Evolutionary conservation across 1,140 invertebrate genomes (phyloP), one percentile per base, ranked within the genome.

Genomic region (Drosophila pseudoobscura): DNA sequence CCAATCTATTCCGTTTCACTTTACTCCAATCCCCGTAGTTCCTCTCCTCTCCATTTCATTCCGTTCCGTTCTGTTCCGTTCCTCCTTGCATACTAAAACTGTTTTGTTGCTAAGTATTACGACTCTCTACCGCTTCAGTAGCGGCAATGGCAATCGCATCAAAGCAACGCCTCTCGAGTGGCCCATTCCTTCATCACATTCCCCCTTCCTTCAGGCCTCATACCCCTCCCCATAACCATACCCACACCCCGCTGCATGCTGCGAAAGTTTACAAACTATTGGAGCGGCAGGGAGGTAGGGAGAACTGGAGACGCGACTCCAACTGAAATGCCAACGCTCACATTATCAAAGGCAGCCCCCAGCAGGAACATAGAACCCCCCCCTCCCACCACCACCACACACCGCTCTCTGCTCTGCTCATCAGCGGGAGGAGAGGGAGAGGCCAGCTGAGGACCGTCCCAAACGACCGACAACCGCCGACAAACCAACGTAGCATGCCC

Each of bases 111-210:
- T 56, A 50, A 69, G 52, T 57, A 69, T 69, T 69, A 69, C 65
- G 65, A 69, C 45, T 64, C 51, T 39, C 51, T 75, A 7, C 47
- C 64, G 26, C 55, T 44, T 46, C 26, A 39, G 39, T 20, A 6
- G 50, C 50, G 43, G 69, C 35, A 39, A 13, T 39, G 35, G 35
- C 35, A 61, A 68, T 78, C 70, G 39, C 58, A 72, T 83, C 74
- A 82, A 83, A 82, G 79, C 54, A 82, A 78, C 56, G 69, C 75
- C 56, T 46, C 78, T 69, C 75, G 44, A 83, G 78, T 83, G 78
- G 69, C 74, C 62, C 79, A 83, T 82, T 76, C 17, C 17, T 29
- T 15, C 20, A 20, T 11, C 24, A 41, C 56, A 26, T 20, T 2
- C 41, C 22, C 53, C 24, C 44, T 3, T n/a, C 35, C 7, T 3